phyloP scores from a whole-genome alignment of 2,888 invertebrate genomes.

The Pyrrhosoma nymphula region DNA sequence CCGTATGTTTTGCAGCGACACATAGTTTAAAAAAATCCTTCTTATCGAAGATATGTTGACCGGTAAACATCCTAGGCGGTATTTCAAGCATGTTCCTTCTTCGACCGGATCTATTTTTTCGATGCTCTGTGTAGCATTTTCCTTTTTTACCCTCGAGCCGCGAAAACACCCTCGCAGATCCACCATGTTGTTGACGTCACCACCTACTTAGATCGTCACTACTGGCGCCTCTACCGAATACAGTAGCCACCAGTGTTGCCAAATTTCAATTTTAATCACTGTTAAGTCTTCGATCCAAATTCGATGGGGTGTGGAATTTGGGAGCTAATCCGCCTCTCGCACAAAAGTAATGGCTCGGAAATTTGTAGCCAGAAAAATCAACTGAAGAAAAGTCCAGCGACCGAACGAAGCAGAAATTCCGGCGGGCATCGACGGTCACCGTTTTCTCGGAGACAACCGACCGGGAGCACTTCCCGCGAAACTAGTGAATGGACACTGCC shows the following conservation, averaged over 20 bases:
- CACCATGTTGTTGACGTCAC: background rate
- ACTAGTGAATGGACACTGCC: slow-evolving; percentile 22
- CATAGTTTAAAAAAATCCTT: too few relatives aligned
- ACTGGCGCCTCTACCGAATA: background rate
- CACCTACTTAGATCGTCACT: background rate
- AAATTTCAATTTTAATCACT: background rate
- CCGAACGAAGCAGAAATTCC: background rate
- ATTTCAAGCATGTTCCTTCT: background rate
- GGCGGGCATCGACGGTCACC: background rate
- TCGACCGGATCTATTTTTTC: background rate
- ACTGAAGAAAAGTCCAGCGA: background rate
- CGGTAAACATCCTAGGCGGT: background rate
- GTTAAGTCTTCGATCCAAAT: background rate
- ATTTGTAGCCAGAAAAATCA: background rate
- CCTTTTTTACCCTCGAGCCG: background rate
- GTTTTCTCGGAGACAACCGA: background rate
- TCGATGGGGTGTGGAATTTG: background rate
- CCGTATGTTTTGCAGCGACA: background rate
- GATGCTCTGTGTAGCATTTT: background rate
- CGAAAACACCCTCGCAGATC: background rate
- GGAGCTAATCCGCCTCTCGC: background rate
- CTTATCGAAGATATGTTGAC: too few relatives aligned
- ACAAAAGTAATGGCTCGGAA: background rate
- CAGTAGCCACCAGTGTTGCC: background rate
- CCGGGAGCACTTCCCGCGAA: background rate